Base-by-base conservation (phyloP, 1,140 invertebrate genomes). In the Cepaea nemoralis region DNA sequence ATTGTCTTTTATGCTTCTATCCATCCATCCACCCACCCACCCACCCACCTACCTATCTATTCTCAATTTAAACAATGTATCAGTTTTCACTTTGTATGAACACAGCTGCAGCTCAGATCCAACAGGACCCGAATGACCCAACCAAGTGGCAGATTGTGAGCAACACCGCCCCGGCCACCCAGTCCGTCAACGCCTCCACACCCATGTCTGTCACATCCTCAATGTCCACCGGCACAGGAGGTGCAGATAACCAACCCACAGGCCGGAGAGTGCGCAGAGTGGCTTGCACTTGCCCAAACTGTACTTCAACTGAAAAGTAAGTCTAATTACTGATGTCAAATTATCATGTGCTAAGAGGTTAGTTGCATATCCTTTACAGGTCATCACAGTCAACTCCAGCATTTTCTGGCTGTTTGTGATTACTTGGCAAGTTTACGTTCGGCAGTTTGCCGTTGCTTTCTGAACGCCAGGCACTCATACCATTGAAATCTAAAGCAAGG, bases 211-310 rank as follows among this genome's bases (percentile, higher is more conserved):
- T 80, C 14, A 81, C 31, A 19, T 80, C 75, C 16, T 39, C 48
- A 37, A 77, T 59, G 82, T 87, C 83, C 31, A 88, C 81, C 78
- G 80, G 86, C 27, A 87, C 85, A 63, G 73, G 76, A 42, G 35
- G 67, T 19, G 0, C 80, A 10, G 78, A 55, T 81, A 87, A 81
- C 33, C 87, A 78, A 79, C 80, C 86, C 40, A 87, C 84, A 70
- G 89, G 84, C 80, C 83, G 88, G 67, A 90, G 95, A 35, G 88
- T 95, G 8, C 91, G 97, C 79, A 92, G 98, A 59, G 96, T 99
- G 1, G 97, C 98, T 12, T 99, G 98, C 91, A 98, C 97, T 0
- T 99, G 98, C 92, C 98, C 98, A 0, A 99, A 99, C 91, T 99
- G 98, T 90, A 94, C 95, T 70, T 96, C 97, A 86, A 95, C 95